Evolutionary conservation across 37 sponge, comb jelly and placozoan species (phyloP).

Genomic region (Cliona cf. orientalis): DNA sequence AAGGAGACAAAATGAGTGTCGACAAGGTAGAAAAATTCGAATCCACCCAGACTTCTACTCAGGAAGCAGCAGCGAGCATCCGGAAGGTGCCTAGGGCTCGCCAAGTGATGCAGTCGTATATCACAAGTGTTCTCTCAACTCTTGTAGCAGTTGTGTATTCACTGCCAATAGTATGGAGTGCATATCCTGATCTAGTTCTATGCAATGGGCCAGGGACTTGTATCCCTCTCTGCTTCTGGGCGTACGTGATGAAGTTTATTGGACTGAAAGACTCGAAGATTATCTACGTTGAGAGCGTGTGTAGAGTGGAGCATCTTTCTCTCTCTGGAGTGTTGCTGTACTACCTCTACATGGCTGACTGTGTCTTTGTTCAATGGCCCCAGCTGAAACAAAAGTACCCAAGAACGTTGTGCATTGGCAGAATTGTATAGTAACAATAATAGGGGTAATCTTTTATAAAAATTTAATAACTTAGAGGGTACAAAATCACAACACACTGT

Average conservation of each 20-base stretch:
- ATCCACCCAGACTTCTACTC: neutral
- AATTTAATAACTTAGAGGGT: too few species aligned
- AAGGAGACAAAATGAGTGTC: conserved; percentile 79
- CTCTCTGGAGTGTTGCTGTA: conserved; percentile 89
- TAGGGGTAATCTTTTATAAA: neutral
- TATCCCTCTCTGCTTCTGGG: conserved; percentile 84
- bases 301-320: conserved; percentile 87
- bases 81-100: conserved; percentile 81
- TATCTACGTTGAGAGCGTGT: conserved; percentile 97
- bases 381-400: conserved; percentile 72
- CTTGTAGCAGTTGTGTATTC: conserved; percentile 58
- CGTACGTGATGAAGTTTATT: conserved; percentile 67
- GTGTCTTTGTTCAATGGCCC: conserved; percentile 95
- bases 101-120: conserved; percentile 87
- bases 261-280: conserved; percentile 53
- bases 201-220: conserved; percentile 99
- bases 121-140: conserved; percentile 79
- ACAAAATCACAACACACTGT: too few species aligned
- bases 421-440: conserved; percentile 26
- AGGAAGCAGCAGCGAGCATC: conserved; percentile 2
- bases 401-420: conserved; percentile 87
- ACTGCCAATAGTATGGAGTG: conserved; percentile 55
- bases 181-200: conserved; percentile 85
- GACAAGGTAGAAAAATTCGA: conserved; percentile 74
- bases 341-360: conserved; percentile 73